Conservation (phyloP, 2,113 vertebrate species). For the Cichladusa arquata region DNA sequence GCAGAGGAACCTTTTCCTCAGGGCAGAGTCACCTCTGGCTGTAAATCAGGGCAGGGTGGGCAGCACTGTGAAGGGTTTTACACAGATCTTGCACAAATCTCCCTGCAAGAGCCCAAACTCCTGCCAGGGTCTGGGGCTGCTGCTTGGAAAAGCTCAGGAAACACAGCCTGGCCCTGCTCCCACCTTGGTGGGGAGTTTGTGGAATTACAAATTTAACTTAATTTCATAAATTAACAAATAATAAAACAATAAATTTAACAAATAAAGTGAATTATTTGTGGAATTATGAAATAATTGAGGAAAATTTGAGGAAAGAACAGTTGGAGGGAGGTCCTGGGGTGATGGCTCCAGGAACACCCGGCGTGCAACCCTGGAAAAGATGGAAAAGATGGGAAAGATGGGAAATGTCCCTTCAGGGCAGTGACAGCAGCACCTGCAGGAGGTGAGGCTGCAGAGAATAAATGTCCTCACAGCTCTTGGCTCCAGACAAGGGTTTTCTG, state of each 20-base stretch:
- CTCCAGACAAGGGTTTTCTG: background rate
- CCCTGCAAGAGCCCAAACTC: background rate
- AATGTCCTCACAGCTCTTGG: background rate
- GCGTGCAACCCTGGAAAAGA: too few species aligned
- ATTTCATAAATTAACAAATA: too few species aligned
- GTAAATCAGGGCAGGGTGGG: background rate
- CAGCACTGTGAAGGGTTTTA: background rate
- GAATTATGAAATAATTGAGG: background rate
- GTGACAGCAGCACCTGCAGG: background rate
- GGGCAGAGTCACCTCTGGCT: background rate
- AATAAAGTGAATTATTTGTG: background rate
- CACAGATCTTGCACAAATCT: background rate
- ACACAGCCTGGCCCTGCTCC: background rate
- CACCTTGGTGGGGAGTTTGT: rapidly evolving
- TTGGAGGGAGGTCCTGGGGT: background rate
- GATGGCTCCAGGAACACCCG: background rate
- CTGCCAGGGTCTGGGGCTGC: background rate
- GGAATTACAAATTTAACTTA: background rate
- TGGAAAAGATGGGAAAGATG: too few species aligned
- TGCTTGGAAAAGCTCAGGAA: background rate
- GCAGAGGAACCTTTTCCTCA: background rate
- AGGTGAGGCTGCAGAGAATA: background rate
- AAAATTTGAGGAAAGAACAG: rapidly evolving
- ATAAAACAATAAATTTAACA: too few species aligned
- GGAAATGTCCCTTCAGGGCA: too few species aligned